Evolutionary conservation across 2,797 vertebrate species (phyloP).

Genomic region (Hozukius guyotensis): DNA sequence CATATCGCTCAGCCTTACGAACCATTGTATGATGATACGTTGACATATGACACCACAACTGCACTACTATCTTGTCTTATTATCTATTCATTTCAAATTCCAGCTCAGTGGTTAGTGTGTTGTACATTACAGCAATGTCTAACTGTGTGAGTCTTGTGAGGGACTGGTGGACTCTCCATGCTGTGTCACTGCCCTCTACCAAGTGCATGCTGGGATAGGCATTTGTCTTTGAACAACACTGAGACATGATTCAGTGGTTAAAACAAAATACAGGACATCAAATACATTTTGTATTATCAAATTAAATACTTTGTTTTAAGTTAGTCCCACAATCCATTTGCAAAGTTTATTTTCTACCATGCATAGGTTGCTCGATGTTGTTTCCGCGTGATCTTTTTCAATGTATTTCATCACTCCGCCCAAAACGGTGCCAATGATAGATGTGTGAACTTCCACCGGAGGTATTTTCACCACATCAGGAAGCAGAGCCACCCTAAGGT

Average conservation of each 20-base stretch:
- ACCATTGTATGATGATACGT: too few relatives aligned
- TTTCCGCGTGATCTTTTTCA: background rate
- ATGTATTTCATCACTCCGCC: background rate
- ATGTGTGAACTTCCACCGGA: background rate
- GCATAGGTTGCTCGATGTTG: background rate
- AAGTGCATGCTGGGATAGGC: background rate
- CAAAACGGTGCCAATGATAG: background rate
- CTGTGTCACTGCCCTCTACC: background rate
- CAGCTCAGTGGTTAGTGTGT: background rate
- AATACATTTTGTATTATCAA: background rate
- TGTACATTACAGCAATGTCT: background rate
- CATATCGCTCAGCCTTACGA: too few relatives aligned
- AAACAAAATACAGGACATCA: background rate
- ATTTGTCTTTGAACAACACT: background rate
- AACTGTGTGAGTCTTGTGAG: background rate
- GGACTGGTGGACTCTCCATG: background rate
- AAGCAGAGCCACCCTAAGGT: conserved; percentile 65
- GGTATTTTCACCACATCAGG: conserved; percentile 69
- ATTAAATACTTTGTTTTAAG: background rate
- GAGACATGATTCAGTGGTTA: background rate
- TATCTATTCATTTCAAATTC: background rate
- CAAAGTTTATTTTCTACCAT: background rate
- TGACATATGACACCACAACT: background rate
- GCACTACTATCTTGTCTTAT: background rate
- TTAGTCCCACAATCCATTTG: background rate